phyloP scores from a whole-genome alignment of 1,140 invertebrate genomes.

The Pseudoatta argentina region DNA sequence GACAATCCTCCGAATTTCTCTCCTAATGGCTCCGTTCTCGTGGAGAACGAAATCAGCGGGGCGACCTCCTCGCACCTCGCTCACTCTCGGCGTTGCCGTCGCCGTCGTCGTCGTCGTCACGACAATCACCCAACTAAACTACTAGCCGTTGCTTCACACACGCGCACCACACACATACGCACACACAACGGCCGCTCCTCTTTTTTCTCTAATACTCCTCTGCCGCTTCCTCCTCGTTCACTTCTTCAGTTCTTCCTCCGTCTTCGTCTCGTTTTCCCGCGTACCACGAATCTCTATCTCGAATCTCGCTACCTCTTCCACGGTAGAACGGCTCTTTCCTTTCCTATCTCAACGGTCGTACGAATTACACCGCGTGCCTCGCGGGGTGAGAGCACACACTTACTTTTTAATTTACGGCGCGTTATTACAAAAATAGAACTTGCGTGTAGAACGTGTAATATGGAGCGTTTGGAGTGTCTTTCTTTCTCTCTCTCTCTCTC shows the following conservation, averaged over 20 bases:
- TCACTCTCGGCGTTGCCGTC: neutral
- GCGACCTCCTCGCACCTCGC: neutral
- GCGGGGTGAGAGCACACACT: constrained; percentile 72
- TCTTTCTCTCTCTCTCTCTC: neutral
- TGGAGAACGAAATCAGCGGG: neutral
- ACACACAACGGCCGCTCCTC: constrained; percentile 26
- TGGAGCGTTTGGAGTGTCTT: constrained; percentile 13
- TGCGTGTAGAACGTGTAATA: constrained; percentile 58
- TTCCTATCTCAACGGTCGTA: constrained; percentile 66
- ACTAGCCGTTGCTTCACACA: neutral
- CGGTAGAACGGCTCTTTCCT: neutral
- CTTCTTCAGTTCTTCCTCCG: neutral
- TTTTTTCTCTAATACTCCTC: neutral
- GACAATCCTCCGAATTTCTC: neutral
- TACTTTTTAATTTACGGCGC: constrained; percentile 67
- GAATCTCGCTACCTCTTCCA: neutral
- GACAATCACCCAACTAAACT: neutral
- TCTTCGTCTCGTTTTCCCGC: neutral
- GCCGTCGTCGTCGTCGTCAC: constrained; percentile 1
- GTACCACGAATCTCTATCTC: neutral
- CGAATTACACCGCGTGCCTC: constrained; percentile 64
- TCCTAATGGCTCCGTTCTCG: neutral
- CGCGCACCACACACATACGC: neutral
- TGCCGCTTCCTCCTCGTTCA: neutral
- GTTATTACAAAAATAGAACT: constrained; percentile 82